These are phyloP conservation scores for Phytoseiulus persimilis DNA, from an alignment of 2,888 invertebrate genomes.

Conservation along the genomic window DNA sequence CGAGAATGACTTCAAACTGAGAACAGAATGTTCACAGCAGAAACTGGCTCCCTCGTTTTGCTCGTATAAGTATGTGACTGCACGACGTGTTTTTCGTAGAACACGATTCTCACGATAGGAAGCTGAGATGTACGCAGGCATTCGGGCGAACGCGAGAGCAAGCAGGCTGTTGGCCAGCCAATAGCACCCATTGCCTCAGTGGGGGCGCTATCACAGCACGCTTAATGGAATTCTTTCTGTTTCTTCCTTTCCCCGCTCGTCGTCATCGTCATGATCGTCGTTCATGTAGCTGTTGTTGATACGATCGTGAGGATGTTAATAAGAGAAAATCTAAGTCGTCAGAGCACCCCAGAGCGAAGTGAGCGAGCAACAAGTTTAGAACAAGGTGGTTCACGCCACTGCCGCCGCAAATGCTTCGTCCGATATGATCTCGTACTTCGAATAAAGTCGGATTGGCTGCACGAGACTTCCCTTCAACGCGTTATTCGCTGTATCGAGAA, in stretches of 20 bases:
- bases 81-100: background rate
- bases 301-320: background rate
- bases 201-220: conserved; percentile 5
- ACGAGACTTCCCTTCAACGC: too few relatives aligned
- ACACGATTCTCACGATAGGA: background rate
- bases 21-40: background rate
- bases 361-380: background rate
- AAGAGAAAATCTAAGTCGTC: background rate
- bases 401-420: too few relatives aligned
- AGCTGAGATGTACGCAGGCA: background rate
- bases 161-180: background rate
- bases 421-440: too few relatives aligned
- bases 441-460: too few relatives aligned
- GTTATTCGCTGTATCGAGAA: too few relatives aligned
- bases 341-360: background rate
- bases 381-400: too few relatives aligned
- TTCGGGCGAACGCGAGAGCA: background rate
- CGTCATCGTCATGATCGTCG: background rate
- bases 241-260: background rate
- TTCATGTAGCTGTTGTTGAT: background rate
- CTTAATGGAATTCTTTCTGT: background rate
- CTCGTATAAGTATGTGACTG: background rate
- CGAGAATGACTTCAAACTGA: too few relatives aligned
- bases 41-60: background rate
- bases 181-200: background rate